These are phyloP conservation scores for Tuta absoluta DNA, from an alignment of 2,888 invertebrate species.

Conservation along the genomic window DNA sequence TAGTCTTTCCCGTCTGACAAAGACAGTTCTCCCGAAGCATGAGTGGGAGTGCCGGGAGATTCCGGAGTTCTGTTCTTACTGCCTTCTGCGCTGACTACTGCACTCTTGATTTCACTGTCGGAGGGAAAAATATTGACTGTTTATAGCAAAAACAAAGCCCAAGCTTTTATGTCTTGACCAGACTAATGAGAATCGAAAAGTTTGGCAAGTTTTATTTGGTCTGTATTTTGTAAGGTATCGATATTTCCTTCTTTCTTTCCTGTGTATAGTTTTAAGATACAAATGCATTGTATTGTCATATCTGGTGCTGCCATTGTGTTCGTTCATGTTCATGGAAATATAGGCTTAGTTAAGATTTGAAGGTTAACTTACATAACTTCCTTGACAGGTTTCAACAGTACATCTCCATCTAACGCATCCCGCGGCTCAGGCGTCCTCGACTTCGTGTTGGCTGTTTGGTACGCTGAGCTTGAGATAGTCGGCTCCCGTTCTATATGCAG, in stretches of 20 bases:
- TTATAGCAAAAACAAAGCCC: too few species aligned
- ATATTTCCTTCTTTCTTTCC: too few species aligned
- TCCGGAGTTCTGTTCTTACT: slow-evolving; percentile 76
- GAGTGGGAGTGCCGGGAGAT: slow-evolving; percentile 89
- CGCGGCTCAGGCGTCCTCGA: slow-evolving; percentile 73
- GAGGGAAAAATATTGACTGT: neutral
- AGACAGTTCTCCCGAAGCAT: slow-evolving; percentile 88
- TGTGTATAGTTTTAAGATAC: too few species aligned
- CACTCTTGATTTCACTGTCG: slow-evolving; percentile 45
- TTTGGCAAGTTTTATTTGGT: too few species aligned
- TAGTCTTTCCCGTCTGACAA: slow-evolving; percentile 91
- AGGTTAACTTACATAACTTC: slow-evolving; percentile 61
- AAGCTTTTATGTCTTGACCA: too few species aligned
- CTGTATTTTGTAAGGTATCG: too few species aligned
- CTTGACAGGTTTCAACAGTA: slow-evolving; percentile 52
- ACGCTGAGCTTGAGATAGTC: slow-evolving; percentile 70
- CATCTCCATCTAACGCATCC: slow-evolving; percentile 65
- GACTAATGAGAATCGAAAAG: too few species aligned
- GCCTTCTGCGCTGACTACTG: slow-evolving; percentile 49
- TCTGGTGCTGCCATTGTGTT: too few species aligned
- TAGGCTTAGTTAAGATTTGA: too few species aligned
- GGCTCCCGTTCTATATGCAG: slow-evolving; percentile 73
- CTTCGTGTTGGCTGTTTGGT: slow-evolving; percentile 78
- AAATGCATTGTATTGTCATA: too few species aligned
- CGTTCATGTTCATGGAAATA: too few species aligned